phyloP scores from a whole-genome alignment of 1,140 invertebrate species.

The Pristionchus pacificus region DNA sequence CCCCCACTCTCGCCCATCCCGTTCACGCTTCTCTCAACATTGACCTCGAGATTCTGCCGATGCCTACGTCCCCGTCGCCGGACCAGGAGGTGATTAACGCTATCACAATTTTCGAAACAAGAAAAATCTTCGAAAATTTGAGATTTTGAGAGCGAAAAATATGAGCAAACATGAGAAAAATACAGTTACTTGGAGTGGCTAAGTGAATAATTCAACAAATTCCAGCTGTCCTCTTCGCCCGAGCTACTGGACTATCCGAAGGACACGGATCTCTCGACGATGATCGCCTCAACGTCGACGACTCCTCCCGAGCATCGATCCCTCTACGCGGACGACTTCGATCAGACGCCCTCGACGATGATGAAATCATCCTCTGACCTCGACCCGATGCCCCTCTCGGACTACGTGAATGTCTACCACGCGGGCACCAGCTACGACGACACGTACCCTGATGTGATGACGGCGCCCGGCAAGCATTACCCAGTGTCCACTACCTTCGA shows the following conservation, averaged over 20 bases:
- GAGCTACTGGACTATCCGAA: neutral
- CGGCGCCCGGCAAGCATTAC: no score
- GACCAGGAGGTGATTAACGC: neutral
- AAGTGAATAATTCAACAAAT: no score
- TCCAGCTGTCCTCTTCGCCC: neutral
- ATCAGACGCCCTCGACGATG: neutral
- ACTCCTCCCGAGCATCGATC: neutral
- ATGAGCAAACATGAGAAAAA: no score
- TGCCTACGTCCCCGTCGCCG: no score
- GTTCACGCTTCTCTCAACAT: neutral
- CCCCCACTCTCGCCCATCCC: neutral
- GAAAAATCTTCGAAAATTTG: no score
- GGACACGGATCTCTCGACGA: neutral
- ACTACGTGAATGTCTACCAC: neutral
- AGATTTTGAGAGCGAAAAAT: no score
- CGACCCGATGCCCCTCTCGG: neutral
- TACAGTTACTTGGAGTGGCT: no score
- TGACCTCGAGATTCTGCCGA: neutral
- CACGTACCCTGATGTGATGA: no score
- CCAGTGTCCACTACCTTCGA: no score
- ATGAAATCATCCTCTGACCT: neutral
- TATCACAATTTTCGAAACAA: no score
- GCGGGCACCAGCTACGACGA: no score
- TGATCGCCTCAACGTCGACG: neutral
- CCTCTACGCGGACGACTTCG: neutral